These are phyloP conservation scores for Nyctibius grandis DNA, from an alignment of 2,797 vertebrate genomes.

Conservation along the genomic window DNA sequence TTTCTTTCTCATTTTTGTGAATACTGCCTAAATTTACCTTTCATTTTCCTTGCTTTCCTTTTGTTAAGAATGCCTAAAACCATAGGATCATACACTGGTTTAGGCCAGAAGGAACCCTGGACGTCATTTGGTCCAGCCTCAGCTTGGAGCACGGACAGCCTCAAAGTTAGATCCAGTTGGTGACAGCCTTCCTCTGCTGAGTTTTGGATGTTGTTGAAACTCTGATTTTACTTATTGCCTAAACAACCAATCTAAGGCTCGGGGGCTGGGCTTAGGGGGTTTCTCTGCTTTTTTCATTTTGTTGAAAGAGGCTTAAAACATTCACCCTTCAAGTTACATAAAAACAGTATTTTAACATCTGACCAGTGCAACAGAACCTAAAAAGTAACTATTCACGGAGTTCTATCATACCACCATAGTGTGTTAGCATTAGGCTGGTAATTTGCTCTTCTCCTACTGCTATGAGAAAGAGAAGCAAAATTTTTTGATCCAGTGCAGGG, in stretches of 20 bases:
- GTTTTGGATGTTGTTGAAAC: neutral
- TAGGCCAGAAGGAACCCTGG: neutral
- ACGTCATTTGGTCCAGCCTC: neutral
- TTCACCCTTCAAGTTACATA: rapidly evolving
- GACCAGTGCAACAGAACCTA: neutral
- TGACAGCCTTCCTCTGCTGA: neutral
- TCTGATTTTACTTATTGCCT: neutral
- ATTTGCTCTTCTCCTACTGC: neutral
- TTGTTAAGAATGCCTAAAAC: neutral
- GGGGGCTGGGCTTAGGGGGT: rapidly evolving
- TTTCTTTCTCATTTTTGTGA: neutral
- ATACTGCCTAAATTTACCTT: neutral
- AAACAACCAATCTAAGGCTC: neutral
- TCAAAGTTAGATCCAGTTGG: neutral
- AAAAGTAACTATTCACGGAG: neutral
- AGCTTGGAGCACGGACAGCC: neutral
- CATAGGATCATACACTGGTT: neutral
- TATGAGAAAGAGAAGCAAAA: neutral
- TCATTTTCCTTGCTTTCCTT: neutral
- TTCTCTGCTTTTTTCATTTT: neutral
- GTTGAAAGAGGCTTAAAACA: neutral
- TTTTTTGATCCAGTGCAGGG: neutral
- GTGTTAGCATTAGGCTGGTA: neutral
- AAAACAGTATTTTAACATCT: neutral
- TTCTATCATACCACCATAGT: neutral